phyloP scores from a whole-genome alignment of 1,140 invertebrate genomes.

The Platorchestia sp. region DNA sequence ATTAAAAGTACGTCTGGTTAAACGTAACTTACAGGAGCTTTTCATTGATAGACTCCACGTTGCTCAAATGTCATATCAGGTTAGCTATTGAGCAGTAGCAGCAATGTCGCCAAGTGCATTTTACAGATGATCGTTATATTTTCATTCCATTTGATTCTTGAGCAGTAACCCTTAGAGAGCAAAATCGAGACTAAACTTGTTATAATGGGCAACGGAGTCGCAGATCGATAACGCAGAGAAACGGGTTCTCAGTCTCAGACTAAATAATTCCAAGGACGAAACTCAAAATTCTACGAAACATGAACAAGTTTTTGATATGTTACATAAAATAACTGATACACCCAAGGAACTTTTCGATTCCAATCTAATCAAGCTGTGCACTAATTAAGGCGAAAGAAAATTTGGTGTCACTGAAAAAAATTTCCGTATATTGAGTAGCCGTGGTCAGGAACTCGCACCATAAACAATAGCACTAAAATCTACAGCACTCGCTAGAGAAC shows the following conservation, averaged over 20 bases:
- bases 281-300: neutral
- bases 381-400: neutral
- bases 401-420: neutral
- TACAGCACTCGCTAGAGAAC: neutral
- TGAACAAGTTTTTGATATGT: neutral
- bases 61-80: too few species aligned
- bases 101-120: too few species aligned
- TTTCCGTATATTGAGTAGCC: too few species aligned
- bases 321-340: neutral
- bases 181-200: neutral
- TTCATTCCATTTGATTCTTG: neutral
- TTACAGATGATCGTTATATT: neutral
- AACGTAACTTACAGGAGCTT: too few species aligned
- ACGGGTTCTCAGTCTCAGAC: neutral
- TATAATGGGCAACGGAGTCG: neutral
- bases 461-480: neutral
- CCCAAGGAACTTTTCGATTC: neutral
- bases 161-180: too few species aligned
- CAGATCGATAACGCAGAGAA: neutral
- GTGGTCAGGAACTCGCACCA: too few species aligned
- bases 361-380: neutral
- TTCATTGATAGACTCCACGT: too few species aligned
- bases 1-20: too few species aligned
- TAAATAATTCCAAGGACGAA: neutral
- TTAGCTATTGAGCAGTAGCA: too few species aligned